Conservation (phyloP, 2,113 vertebrate genomes). For the Stictonetta naevosa region DNA sequence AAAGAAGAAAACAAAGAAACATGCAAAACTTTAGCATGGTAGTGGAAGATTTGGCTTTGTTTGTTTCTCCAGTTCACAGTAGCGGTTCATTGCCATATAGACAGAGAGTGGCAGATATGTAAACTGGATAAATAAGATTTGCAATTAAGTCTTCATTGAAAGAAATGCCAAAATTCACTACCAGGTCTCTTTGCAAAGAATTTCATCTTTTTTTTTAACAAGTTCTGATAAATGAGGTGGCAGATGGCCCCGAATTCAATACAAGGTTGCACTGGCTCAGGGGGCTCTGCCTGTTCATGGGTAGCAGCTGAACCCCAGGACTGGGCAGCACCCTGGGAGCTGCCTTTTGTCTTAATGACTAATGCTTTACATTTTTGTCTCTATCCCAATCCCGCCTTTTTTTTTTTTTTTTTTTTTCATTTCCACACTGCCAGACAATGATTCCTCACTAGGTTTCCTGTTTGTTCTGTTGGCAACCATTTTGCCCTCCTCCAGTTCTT, state of each 20-base stretch:
- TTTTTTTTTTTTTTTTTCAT: accelerated
- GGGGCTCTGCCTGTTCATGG: constrained; percentile 13
- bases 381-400: accelerated
- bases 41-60: background rate
- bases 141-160: constrained; percentile 25
- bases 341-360: constrained; percentile 40
- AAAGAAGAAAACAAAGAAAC: background rate
- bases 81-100: background rate
- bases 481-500: constrained; percentile 21
- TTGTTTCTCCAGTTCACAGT: background rate
- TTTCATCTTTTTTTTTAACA: constrained; percentile 30
- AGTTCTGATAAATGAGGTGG: constrained; percentile 38
- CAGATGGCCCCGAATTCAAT: constrained; percentile 65
- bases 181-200: constrained; percentile 47
- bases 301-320: constrained; percentile 63
- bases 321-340: constrained; percentile 18
- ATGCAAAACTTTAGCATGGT: background rate
- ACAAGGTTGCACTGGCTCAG: constrained; percentile 40
- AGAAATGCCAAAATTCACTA: constrained; percentile 51
- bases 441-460: background rate
- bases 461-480: background rate
- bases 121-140: constrained; percentile 38
- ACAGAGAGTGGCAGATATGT: background rate
- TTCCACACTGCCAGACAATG: background rate
- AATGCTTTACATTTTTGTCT: background rate